These are phyloP conservation scores for Trididemnum clinides DNA, from an alignment of 23 tunicate species.

Conservation along the genomic window DNA sequence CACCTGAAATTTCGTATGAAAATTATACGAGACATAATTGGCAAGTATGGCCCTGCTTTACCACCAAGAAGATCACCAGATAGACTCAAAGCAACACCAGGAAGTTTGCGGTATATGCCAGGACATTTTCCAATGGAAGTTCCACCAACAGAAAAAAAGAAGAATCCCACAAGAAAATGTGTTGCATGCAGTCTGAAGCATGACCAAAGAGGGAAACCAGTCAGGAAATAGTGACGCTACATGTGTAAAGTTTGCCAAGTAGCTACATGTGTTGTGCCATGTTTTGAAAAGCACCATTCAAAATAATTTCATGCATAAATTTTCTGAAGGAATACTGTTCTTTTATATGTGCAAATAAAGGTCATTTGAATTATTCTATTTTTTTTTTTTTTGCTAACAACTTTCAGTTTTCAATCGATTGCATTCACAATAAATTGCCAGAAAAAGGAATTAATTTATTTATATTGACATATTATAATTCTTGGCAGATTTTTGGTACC, in stretches of 20 bases:
- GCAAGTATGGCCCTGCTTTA: neutral
- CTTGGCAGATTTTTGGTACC: neutral
- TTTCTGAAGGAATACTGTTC: too few species aligned
- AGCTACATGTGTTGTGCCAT: neutral
- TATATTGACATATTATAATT: neutral
- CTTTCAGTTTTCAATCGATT: neutral
- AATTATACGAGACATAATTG: neutral
- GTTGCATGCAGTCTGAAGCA: too few species aligned
- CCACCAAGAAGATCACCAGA: neutral
- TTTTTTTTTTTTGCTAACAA: neutral
- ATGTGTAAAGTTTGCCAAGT: neutral
- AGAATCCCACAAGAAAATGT: too few species aligned
- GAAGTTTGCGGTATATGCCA: neutral
- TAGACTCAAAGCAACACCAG: neutral
- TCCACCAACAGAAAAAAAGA: too few species aligned
- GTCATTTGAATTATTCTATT: neutral
- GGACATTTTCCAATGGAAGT: conserved; percentile 4
- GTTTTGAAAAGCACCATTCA: neutral
- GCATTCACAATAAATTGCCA: neutral
- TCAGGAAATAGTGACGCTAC: neutral
- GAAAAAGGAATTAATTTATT: neutral
- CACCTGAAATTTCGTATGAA: neutral
- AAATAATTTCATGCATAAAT: neutral
- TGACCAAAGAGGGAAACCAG: neutral
- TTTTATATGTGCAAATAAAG: too few species aligned